Evolutionary conservation across 2,888 invertebrate genomes (phyloP).

Genomic region (Dermolepida albohirtum): DNA sequence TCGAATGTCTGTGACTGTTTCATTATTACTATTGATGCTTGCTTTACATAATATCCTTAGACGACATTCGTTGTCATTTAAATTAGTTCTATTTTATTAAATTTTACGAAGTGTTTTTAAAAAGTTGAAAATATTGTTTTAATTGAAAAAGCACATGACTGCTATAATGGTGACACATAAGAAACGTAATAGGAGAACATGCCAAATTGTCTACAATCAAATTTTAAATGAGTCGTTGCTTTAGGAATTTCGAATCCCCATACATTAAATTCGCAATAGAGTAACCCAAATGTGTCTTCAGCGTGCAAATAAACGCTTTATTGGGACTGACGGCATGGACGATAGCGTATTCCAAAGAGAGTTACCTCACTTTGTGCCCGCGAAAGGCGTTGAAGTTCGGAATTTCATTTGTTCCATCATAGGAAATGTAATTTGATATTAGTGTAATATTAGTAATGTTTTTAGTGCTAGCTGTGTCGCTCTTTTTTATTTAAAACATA

Average conservation of each 20-base stretch:
- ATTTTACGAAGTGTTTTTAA: too few species aligned
- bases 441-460: conserved; percentile 47
- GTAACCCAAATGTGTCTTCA: conserved; percentile 17
- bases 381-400: conserved; percentile 46
- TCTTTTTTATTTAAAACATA: neutral
- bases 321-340: neutral
- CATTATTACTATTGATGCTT: too few species aligned
- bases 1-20: too few species aligned
- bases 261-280: conserved; percentile 41
- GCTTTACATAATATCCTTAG: too few species aligned
- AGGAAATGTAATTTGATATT: conserved; percentile 49
- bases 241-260: conserved; percentile 41
- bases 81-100: too few species aligned
- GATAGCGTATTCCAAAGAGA: conserved; percentile 36
- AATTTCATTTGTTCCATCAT: conserved; percentile 49
- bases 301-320: conserved; percentile 19
- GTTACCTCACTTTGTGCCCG: conserved; percentile 44
- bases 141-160: too few species aligned
- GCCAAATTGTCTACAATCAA: conserved; percentile 40
- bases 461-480: neutral
- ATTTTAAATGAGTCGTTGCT: conserved; percentile 44
- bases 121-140: too few species aligned
- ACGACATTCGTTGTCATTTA: too few species aligned
- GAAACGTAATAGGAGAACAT: conserved; percentile 16
- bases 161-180: conserved; percentile 1